These are phyloP conservation scores for Axea sp. DNA, from an alignment of 2,888 invertebrate genomes.

Conservation along the genomic window DNA sequence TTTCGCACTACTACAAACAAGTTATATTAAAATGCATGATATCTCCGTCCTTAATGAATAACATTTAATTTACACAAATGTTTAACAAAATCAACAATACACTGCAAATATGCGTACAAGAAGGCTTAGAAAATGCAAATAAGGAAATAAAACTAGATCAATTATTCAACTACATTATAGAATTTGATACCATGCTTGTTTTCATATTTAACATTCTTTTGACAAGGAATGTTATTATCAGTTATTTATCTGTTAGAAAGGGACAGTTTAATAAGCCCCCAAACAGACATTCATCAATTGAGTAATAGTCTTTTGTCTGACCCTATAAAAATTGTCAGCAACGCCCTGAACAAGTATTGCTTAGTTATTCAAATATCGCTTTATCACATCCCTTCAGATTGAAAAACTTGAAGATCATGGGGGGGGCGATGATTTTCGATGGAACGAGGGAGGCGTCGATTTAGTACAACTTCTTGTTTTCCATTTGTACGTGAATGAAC, in stretches of 20 bases:
- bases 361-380: slow-evolving; percentile 55
- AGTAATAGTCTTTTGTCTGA: slow-evolving; percentile 27
- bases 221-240: slow-evolving; percentile 30
- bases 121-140: too few species aligned
- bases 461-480: slow-evolving; percentile 49
- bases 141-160: too few species aligned
- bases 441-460: slow-evolving; percentile 41
- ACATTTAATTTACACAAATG: slow-evolving; percentile 16
- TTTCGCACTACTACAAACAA: too few species aligned
- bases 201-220: slow-evolving; percentile 41
- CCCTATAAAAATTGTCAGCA: slow-evolving; percentile 50
- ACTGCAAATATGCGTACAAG: background rate
- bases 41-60: background rate
- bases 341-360: slow-evolving; percentile 53
- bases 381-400: slow-evolving; percentile 34
- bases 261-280: slow-evolving; percentile 42
- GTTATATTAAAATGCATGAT: slow-evolving; percentile 19
- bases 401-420: slow-evolving; percentile 17
- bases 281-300: slow-evolving; percentile 39
- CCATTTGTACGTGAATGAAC: slow-evolving; percentile 50
- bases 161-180: too few species aligned
- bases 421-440: slow-evolving; percentile 35
- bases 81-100: slow-evolving; percentile 13
- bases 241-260: slow-evolving; percentile 29
- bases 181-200: background rate